Evolutionary conservation across 2,797 vertebrate species (phyloP), one percentile per base, ranked within the genome.

Genomic region (Cossypha dichroa): DNA sequence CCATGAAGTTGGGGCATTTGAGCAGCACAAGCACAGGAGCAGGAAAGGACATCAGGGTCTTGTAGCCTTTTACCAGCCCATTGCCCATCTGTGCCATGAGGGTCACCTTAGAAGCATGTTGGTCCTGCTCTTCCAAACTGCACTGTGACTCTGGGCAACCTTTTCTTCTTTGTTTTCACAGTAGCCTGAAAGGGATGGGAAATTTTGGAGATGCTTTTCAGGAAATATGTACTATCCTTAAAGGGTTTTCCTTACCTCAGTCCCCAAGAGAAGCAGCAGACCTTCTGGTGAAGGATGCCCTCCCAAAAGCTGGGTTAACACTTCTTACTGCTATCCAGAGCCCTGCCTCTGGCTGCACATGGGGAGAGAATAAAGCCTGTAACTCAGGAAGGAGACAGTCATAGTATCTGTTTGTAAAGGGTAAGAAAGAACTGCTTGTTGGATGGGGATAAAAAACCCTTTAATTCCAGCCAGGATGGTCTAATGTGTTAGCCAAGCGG

Each of bases 351-450:
- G 59, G 18, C 84, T 85, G 67, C 67, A 46, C 22, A 0, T 36
- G 41, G 38, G 11, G 20, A 79, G 28, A 46, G 59, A 82, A 56
- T 63, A 87, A 94, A 73, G 59, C 74, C 80, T 89, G 38, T 73
- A 70, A 51, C 33, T 95, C 2, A 5, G 80, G 70, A 60, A 85
- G 74, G 55, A 86, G 48, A 36, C 41, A 41, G 48, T 87, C 67
- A 70, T 82, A 92, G 6, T 92, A 85, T 92, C 88, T 85, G 68
- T 59, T 79, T 96, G 59, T 79, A 69, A 82, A 3, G 70, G 31
- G 6, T 79, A 82, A 96, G 92, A 97, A 96, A 94, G 94, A 92
- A 12, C 67, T 77, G 38, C 70, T 87, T 96, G 92, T 95, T 94
- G 49, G 40, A 26, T 80, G 78, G 8, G 5, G 72, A 80, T 85